Base-by-base conservation (phyloP, 2,797 vertebrate genomes). In the Bovichtus variegatus region DNA sequence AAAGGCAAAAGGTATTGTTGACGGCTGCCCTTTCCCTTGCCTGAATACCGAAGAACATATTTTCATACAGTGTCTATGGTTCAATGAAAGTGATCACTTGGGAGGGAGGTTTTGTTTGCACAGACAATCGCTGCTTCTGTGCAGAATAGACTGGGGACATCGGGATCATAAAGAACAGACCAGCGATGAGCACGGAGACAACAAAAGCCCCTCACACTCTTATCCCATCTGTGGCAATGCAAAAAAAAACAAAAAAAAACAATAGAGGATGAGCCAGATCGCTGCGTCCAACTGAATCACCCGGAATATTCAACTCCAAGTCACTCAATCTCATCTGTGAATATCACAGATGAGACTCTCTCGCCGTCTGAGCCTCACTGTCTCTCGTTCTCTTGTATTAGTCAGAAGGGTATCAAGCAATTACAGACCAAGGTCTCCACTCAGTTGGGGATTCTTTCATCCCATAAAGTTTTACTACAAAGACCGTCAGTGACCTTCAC, bases 381-480 rank as follows among this genome's bases (percentile, higher is more conserved):
- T 27, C 74, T 46, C 70, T 80, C 40, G 51, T 43, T 57, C 80
- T 72, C 82, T 79, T 34, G 71, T 81, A 81, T 81, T 81, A 83
- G 85, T 73, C 74, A 80, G 83, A 86, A 89, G 82, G 83, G 85
- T 86, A 88, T 89, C 82, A 80, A 88, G 85, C 91, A 91, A 92
- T 92, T 90, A 92, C 87, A 83, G 72, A 78, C 81, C 81, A 88
- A 89, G 81, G 87, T 89, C 89, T 84, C 21, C 69, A 62, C 77
- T 87, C 88, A 82, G 83, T 80, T 80, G 76, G 84, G 82, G 87
- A 89, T 90, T 87, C 84, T 89, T 83, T 89, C 90, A 89, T 89
- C 85, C 67, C 85, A 87, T 91, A 93, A 93, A 94, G 86, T 91
- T 93, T 93, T 88, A 92, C 81, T 74, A 78, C 88, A 81, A 77